Evolutionary conservation across 2,797 vertebrate species (phyloP), one percentile per base, ranked within the genome.

Genomic region (Schizopygopsis malacanthus): DNA sequence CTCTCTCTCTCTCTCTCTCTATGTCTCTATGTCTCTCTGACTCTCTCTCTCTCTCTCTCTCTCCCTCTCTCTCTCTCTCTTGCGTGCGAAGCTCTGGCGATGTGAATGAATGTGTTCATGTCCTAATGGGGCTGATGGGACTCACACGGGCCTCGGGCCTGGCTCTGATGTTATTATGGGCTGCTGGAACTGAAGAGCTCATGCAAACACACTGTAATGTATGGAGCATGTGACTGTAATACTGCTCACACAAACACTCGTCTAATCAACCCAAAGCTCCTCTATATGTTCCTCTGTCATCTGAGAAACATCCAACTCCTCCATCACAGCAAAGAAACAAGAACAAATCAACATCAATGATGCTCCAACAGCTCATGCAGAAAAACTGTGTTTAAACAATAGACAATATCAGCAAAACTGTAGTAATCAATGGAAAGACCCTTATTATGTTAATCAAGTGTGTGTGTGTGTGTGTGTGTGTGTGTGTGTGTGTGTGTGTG

Each of bases 51-150:
- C 56, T 28, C 28, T 28, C 59, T 9, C 56, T 13, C 1, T 67
- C 28, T 28, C 25, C 15, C 61, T 3, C 63, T 37, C 3, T 9
- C 33, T 10, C 16, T 20, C 15, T 20, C 92, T 92, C 92, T 95
- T 92, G 94, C 95, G 92, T 95, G 94, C 93, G 90, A 95, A 93
- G 92, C 84, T 90, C 91, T 91, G 89, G 92, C 91, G 91, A 93
- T 89, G 92, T 91, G 93, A 93, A 95, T 95, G 93, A 92, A 93
- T 93, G 92, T 92, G 92, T 93, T 94, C 92, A 92, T 94, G 92
- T 93, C 91, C 92, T 94, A 95, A 94, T 91, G 90, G 89, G 91
- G 90, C 89, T 91, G 92, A 94, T 93, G 93, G 88, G 88, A 95
- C 93, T 43, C 71, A 61, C 93, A 93, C 70, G 25, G 28, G n/a